A percentile compares a stretch with the other conserved stretches of the same genome.
Conservation (phyloP, 2,113 vertebrate species). For the Pandion haliaetus region DNA sequence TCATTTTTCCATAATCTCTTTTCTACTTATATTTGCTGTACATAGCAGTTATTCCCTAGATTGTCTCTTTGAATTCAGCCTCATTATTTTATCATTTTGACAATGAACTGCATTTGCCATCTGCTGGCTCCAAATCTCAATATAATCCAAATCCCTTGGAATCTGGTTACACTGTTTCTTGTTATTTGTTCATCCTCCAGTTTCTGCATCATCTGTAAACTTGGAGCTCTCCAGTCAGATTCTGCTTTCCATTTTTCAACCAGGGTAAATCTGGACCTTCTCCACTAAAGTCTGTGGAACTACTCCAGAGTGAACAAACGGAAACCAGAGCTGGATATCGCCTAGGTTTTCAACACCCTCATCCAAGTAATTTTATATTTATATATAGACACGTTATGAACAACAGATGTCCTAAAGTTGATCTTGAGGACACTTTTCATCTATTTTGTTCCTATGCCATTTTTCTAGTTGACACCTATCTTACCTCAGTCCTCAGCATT, state of each 20-base stretch:
- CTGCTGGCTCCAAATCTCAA: not conserved
- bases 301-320: conserved; percentile 28
- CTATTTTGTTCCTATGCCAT: not conserved
- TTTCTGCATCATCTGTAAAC: conserved; percentile 15
- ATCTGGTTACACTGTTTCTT: not conserved
- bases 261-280: not conserved
- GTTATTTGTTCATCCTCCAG: conserved; percentile 8
- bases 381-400: conserved; percentile 42
- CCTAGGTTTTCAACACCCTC: conserved; percentile 37
- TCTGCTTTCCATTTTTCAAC: not conserved
- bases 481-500: not conserved
- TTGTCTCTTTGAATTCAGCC: not conserved
- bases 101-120: conserved; percentile 32
- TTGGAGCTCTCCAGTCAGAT: not conserved
- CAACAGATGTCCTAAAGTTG: conserved; percentile 58
- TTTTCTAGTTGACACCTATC: not conserved
- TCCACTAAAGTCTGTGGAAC: conserved; percentile 3
- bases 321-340: conserved; percentile 38
- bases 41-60: conserved; percentile 24
- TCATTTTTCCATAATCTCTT: not conserved
- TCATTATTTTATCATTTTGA: conserved; percentile 57
- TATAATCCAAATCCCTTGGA: conserved; percentile 26
- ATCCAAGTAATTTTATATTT: conserved; percentile 38
- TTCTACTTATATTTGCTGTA: not conserved
- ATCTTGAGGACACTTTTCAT: not conserved